Evolutionary conservation across 2,113 vertebrate species (phyloP).

Genomic region (Ammospiza nelsoni): DNA sequence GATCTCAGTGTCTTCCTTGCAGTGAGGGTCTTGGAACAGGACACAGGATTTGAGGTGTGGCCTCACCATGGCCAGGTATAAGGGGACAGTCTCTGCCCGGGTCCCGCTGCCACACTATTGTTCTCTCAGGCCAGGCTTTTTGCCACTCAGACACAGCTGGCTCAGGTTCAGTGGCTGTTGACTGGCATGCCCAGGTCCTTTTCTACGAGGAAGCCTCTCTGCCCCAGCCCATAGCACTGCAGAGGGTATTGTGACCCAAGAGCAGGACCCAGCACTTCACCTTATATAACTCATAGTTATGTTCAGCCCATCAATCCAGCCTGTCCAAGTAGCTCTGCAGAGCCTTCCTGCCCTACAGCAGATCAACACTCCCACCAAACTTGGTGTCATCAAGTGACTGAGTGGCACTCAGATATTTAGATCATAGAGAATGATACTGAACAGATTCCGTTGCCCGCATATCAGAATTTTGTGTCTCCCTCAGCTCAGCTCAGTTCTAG

Average conservation of each 20-base stretch:
- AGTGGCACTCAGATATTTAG: background rate
- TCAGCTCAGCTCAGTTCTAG: background rate
- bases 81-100: accelerated
- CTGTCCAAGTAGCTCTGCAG: background rate
- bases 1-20: background rate
- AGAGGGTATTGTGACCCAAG: too few relatives aligned
- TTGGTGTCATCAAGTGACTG: background rate
- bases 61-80: accelerated
- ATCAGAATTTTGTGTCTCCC: background rate
- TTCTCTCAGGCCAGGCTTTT: accelerated
- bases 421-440: accelerated
- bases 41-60: accelerated
- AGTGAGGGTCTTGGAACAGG: background rate
- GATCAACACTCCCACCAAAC: background rate
- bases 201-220: background rate
- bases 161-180: background rate
- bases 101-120: background rate
- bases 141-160: background rate
- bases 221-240: too few relatives aligned
- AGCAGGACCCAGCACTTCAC: background rate
- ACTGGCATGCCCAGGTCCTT: accelerated
- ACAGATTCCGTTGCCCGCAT: background rate
- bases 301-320: background rate
- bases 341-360: background rate
- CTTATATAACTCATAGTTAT: background rate